phyloP scores from a whole-genome alignment of 2,113 vertebrate species.

The zebrafish (Danio rerio) region GRCz12tu NC_133176.1:33762501-33763000 shows the following conservation, averaged over 20 bases:
- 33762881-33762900: constrained; percentile 94
- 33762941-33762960: constrained; percentile 66
- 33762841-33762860: constrained; percentile 81
- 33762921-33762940: constrained; percentile 97
- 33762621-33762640: not conserved
- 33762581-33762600: not conserved
- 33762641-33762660: not conserved
- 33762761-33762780: too few relatives aligned
- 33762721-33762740: constrained; percentile 92
- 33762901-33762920: constrained; percentile 84
- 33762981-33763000: not conserved
- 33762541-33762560: not conserved
- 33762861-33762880: constrained; percentile 94
- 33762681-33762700: constrained; percentile 91
- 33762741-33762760: constrained; percentile 87
- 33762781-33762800: not conserved
- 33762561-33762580: not conserved
- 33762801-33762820: not conserved
- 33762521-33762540: constrained; percentile 3
- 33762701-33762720: constrained; percentile 93
- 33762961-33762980: not conserved
- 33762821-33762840: not conserved
- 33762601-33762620: not conserved
- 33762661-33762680: not conserved
- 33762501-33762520: not conserved